Conservation (phyloP, 1,140 invertebrate species). For the Linepithema humile region DNA sequence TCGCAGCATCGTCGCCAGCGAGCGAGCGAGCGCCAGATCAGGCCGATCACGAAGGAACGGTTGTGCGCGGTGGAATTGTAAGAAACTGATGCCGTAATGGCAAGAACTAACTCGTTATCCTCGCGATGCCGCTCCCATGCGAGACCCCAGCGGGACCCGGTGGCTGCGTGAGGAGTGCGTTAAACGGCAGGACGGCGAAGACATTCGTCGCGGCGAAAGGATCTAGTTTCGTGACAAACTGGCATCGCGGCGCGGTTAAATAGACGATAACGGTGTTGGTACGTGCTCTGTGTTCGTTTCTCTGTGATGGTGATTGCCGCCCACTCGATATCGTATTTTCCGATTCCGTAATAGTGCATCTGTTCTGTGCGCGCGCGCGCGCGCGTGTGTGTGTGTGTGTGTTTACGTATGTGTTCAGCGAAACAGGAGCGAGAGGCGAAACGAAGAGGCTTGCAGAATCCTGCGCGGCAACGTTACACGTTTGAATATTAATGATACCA, state of each 20-base stretch:
- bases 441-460: neutral
- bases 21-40: too few species aligned
- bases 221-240: slow-evolving; percentile 19
- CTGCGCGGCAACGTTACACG: neutral
- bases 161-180: neutral
- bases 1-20: neutral
- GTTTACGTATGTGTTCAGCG: neutral
- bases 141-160: neutral
- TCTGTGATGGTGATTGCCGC: neutral
- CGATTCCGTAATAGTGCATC: neutral
- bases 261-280: neutral
- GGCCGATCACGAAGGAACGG: too few species aligned
- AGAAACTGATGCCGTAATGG: slow-evolving; percentile 14
- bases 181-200: slow-evolving; percentile 4
- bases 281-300: neutral
- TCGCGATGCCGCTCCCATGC: slow-evolving; percentile 14
- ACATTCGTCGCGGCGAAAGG: slow-evolving; percentile 19
- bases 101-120: neutral
- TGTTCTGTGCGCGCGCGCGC: too few species aligned
- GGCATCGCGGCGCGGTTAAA: neutral
- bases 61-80: neutral
- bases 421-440: neutral
- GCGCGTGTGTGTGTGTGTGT: too few species aligned
- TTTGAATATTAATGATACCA: neutral
- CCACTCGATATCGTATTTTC: neutral